Evolutionary conservation across 2,113 vertebrate genomes (phyloP).

Genomic region (Xiphophorus hellerii): DNA sequence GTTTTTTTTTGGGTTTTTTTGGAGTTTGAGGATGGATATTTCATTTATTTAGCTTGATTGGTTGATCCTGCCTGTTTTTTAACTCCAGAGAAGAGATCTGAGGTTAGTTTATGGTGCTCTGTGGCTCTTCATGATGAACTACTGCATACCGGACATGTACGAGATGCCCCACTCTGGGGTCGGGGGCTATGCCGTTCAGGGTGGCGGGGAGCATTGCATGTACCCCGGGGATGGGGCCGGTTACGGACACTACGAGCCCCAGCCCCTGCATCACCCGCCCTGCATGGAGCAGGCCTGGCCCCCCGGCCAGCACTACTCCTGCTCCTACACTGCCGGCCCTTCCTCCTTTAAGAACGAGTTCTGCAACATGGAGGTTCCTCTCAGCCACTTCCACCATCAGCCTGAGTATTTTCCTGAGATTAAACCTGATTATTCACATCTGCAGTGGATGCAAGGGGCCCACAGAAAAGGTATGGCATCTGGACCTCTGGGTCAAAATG

Average conservation of each 20-base stretch:
- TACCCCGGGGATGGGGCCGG: conserved; percentile 86
- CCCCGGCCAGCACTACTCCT: conserved; percentile 87
- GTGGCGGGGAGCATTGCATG: conserved; percentile 86
- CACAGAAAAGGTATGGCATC: conserved; percentile 91
- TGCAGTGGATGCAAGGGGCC: conserved; percentile 87
- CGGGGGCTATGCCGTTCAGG: conserved; percentile 84
- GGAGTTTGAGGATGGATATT: background rate
- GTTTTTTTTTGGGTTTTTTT: conserved; percentile 9
- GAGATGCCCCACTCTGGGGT: conserved; percentile 85
- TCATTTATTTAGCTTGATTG: background rate
- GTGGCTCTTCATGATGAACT: conserved; percentile 85
- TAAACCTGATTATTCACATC: conserved; percentile 89
- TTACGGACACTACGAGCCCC: conserved; percentile 85
- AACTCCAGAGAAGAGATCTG: background rate
- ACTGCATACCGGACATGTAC: conserved; percentile 89
- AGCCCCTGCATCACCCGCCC: conserved; percentile 86
- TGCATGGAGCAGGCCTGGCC: conserved; percentile 95
- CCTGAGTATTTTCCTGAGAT: conserved; percentile 90
- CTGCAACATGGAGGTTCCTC: conserved; percentile 89
- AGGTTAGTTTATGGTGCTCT: background rate
- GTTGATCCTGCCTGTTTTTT: background rate
- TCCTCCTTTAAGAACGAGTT: conserved; percentile 88
- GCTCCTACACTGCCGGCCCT: conserved; percentile 84
- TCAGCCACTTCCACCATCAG: conserved; percentile 87
- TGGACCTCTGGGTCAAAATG: background rate